Percentiles rank a stretch among this genome's conserved stretches.
Conservation (phyloP, 2,797 vertebrate species). For the Pseudochirops cupreus region DNA sequence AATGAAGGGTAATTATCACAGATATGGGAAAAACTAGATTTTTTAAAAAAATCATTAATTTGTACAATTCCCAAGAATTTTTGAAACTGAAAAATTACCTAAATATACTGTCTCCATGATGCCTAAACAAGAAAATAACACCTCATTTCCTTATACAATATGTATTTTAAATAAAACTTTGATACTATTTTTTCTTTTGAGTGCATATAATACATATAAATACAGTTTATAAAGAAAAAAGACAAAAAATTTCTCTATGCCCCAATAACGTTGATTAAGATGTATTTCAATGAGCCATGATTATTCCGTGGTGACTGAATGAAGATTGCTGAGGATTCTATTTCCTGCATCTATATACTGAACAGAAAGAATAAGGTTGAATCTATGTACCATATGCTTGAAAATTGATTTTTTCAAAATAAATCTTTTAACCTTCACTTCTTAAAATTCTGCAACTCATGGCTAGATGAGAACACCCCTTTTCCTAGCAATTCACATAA, state of each 20-base stretch:
- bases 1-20: neutral
- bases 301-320: slow-evolving; percentile 54
- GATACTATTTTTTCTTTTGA: slow-evolving; percentile 11
- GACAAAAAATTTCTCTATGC: slow-evolving; percentile 33
- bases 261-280: slow-evolving; percentile 9
- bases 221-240: slow-evolving; percentile 50
- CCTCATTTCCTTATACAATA: slow-evolving; percentile 6
- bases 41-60: neutral
- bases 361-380: neutral
- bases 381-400: slow-evolving; percentile 61
- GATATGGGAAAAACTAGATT: neutral
- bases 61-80: neutral
- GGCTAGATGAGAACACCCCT: slow-evolving; percentile 20
- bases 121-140: slow-evolving; percentile 42
- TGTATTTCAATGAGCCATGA: slow-evolving; percentile 28
- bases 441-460: slow-evolving; percentile 29
- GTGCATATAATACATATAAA: slow-evolving; percentile 23
- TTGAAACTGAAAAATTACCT: slow-evolving; percentile 41
- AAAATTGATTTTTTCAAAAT: slow-evolving; percentile 47
- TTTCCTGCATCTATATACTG: slow-evolving; percentile 43
- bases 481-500: slow-evolving; percentile 6
- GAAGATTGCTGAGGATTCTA: slow-evolving; percentile 57
- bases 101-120: slow-evolving; percentile 9
- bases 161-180: slow-evolving; percentile 22
- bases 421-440: slow-evolving; percentile 43